These are phyloP conservation scores for Sitta europaea DNA, from an alignment of 2,113 vertebrate genomes.

Conservation along the genomic window DNA sequence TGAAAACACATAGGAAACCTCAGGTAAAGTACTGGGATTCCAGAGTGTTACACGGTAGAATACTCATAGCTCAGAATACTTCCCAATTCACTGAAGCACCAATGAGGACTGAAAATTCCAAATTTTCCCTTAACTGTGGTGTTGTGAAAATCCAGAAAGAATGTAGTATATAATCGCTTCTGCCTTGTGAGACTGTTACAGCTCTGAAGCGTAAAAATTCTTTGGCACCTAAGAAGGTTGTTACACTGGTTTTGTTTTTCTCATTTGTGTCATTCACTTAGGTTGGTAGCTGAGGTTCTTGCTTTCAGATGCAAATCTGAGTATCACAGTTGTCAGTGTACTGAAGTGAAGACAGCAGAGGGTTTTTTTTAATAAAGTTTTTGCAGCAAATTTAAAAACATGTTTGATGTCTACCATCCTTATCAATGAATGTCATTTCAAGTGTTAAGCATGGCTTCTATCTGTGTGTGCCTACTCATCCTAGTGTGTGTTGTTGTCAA, in stretches of 20 bases:
- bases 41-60: not conserved
- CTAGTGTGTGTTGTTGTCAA: not conserved
- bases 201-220: not conserved
- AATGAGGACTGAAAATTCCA: not conserved
- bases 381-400: not conserved
- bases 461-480: not conserved
- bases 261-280: not conserved
- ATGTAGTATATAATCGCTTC: not conserved
- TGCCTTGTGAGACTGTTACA: not conserved
- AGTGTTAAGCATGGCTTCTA: not conserved
- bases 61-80: not conserved
- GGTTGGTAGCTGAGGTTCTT: not conserved
- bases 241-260: not conserved
- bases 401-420: not conserved
- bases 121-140: not conserved
- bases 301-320: not conserved
- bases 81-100: not conserved
- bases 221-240: conserved; percentile 19
- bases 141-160: not conserved
- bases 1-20: not conserved
- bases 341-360: not conserved
- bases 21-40: not conserved
- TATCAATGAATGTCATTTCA: not conserved
- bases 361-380: fast-evolving
- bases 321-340: not conserved